These are phyloP conservation scores for Drosophila phalerata DNA, from an alignment of 2,888 invertebrate genomes.

Conservation along the genomic window DNA sequence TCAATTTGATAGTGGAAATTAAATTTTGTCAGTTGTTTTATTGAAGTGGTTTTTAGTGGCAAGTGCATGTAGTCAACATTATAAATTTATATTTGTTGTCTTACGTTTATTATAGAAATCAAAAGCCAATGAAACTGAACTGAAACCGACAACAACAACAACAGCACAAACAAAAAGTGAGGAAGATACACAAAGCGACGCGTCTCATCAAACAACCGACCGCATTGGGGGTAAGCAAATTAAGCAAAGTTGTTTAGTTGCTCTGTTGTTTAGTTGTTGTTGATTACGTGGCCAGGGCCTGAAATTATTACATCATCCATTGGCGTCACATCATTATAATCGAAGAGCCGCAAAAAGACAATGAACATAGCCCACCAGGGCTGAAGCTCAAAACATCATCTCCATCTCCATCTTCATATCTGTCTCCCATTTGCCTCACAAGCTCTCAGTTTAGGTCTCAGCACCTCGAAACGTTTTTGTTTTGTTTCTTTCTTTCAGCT, in stretches of 20 bases:
- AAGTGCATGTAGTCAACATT: slow-evolving; percentile 18
- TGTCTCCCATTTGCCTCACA: slow-evolving; percentile 8
- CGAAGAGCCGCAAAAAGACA: slow-evolving; percentile 70
- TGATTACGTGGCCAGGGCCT: slow-evolving; percentile 67
- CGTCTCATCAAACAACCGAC: slow-evolving; percentile 37
- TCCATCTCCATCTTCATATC: slow-evolving; percentile 14
- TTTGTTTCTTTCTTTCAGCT: slow-evolving; percentile 10
- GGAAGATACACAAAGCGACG: slow-evolving; percentile 14
- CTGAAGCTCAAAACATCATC: slow-evolving; percentile 25
- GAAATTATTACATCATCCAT: slow-evolving; percentile 66
- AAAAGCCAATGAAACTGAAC: slow-evolving; percentile 37
- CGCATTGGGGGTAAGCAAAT: slow-evolving; percentile 65
- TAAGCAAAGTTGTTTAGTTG: slow-evolving; percentile 61
- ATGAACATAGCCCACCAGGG: slow-evolving; percentile 43
- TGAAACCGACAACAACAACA: slow-evolving; percentile 18
- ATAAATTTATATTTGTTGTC: slow-evolving; percentile 15
- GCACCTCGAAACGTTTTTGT: slow-evolving; percentile 45
- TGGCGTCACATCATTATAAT: slow-evolving; percentile 72
- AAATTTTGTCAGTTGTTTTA: slow-evolving; percentile 17
- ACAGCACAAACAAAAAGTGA: slow-evolving; percentile 4
- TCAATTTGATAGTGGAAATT: slow-evolving; percentile 20
- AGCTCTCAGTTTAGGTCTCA: slow-evolving; percentile 33
- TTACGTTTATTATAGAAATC: slow-evolving; percentile 28
- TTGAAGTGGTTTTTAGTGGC: slow-evolving; percentile 22
- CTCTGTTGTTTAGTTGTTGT: slow-evolving; percentile 21